Evolutionary conservation across 2,888 invertebrate genomes (phyloP), one percentile per base, ranked within the genome.

Genomic region (Drosophila bunnanda): DNA sequence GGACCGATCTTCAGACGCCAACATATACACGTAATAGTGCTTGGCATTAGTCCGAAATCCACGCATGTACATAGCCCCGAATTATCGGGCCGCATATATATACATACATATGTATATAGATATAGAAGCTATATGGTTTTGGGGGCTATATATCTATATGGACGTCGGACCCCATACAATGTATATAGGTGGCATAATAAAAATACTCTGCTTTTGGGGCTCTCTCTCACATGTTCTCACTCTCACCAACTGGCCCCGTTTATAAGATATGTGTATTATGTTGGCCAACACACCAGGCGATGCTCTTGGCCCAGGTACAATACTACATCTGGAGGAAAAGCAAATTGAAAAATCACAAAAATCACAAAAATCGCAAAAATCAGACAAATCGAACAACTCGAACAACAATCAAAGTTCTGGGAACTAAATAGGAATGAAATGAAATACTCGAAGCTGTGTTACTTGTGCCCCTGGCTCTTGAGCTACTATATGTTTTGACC

Each of bases 401-500:
- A 44, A 44, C 44, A 25, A 44, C 44, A 57, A 58, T 60, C 32
- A 52, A 50, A 52, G 15, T 71, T 57, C 50, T 61, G 6, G 2
- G 7, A 30, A 46, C n/a, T 10, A 15, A 46, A n/a, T n/a, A 1
- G 10, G 6, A 43, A 39, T 2, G 17, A 25, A 28, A n/a, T 2
- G 10, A 28, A 13, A 22, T 6, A 9, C 25, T 28, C 2, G 2
- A 5, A n/a, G 46, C 28, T 46, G 28, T 12, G 46, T 46, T 46
- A 46, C 46, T 46, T 46, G 46, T 28, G 28, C 28, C 15, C 15
- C 43, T 44, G 43, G 22, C 43, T 44, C 43, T 22, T 5, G 25
- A 25, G n/a, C n/a, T 5, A 44, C 46, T 25, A n/a, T 15, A 43
- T 43, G 15, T 15, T 28, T 69, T 87, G 89, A 89, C 89, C 90